Evolutionary conservation across 2,888 invertebrate genomes (phyloP).

Genomic region (Drosophila colorata): DNA sequence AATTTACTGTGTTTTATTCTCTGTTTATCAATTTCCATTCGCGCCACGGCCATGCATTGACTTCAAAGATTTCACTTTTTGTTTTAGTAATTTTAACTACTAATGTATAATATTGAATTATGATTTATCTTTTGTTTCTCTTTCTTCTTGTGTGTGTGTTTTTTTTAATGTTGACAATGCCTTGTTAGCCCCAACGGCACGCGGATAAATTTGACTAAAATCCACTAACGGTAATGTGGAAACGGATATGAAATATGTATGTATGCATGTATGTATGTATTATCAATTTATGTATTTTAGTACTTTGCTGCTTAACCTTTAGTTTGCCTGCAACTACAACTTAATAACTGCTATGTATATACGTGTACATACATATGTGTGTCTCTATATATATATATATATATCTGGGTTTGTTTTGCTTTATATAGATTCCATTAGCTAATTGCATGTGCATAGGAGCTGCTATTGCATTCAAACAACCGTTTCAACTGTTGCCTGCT

Average conservation of each 20-base stretch:
- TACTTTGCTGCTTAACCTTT: slow-evolving; percentile 49
- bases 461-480: slow-evolving; percentile 42
- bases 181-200: slow-evolving; percentile 11
- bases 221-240: slow-evolving; percentile 74
- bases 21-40: slow-evolving; percentile 35
- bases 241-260: slow-evolving; percentile 76
- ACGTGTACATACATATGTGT: slow-evolving; percentile 22
- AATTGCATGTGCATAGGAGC: slow-evolving; percentile 66
- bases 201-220: slow-evolving; percentile 78
- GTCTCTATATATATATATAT: slow-evolving; percentile 1
- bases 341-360: slow-evolving; percentile 50
- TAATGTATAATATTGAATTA: slow-evolving; percentile 59
- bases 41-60: slow-evolving; percentile 37
- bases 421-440: slow-evolving; percentile 72
- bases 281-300: slow-evolving; percentile 56
- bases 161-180: slow-evolving; percentile 46
- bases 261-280: slow-evolving; percentile 38
- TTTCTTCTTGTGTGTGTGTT: not conserved
- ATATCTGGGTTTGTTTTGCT: slow-evolving; percentile 25
- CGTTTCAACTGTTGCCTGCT: slow-evolving; percentile 45
- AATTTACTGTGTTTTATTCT: slow-evolving; percentile 31
- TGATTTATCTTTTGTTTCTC: slow-evolving; percentile 8
- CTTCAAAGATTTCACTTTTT: slow-evolving; percentile 58
- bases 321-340: slow-evolving; percentile 62
- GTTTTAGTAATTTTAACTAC: slow-evolving; percentile 56